These are phyloP conservation scores for Clarias fuscus DNA, from an alignment of 2,797 vertebrate species.

Conservation along the genomic window DNA sequence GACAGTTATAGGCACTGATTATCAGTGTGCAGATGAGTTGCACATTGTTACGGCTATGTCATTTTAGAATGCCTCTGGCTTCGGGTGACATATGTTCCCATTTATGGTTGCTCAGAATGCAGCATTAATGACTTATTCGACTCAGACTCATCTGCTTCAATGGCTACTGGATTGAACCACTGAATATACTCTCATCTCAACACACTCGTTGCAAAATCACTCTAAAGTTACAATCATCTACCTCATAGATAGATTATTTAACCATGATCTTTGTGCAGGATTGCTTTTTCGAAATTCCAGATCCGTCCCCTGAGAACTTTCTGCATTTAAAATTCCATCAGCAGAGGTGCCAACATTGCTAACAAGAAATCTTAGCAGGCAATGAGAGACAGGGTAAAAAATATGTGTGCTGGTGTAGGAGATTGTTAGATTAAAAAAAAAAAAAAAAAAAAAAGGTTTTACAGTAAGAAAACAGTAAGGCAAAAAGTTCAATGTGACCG, in stretches of 20 bases:
- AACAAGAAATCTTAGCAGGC: background rate
- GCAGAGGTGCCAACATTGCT: constrained; percentile 3
- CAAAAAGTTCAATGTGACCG: background rate
- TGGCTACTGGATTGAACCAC: constrained; percentile 30
- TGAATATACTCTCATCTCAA: constrained; percentile 24
- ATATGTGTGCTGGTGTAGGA: background rate
- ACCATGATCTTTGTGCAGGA: background rate
- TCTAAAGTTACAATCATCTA: background rate
- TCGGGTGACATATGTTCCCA: constrained; percentile 43
- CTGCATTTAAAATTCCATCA: constrained; percentile 16
- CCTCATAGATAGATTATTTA: background rate
- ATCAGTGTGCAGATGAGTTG: constrained; percentile 41
- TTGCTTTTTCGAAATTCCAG: background rate
- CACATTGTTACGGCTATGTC: constrained; percentile 28
- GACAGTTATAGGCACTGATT: constrained; percentile 42
- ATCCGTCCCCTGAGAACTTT: background rate
- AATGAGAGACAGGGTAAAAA: background rate
- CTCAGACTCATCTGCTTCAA: constrained; percentile 28
- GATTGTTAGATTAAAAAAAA: background rate
- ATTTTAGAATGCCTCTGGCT: constrained; percentile 44
- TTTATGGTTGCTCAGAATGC: constrained; percentile 36
- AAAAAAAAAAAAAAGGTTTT: background rate
- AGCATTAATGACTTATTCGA: constrained; percentile 36
- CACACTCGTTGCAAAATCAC: background rate
- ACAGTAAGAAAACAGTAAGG: background rate